phyloP scores from a whole-genome alignment of 2,888 invertebrate species.

The Plagodis dolabraria region DNA sequence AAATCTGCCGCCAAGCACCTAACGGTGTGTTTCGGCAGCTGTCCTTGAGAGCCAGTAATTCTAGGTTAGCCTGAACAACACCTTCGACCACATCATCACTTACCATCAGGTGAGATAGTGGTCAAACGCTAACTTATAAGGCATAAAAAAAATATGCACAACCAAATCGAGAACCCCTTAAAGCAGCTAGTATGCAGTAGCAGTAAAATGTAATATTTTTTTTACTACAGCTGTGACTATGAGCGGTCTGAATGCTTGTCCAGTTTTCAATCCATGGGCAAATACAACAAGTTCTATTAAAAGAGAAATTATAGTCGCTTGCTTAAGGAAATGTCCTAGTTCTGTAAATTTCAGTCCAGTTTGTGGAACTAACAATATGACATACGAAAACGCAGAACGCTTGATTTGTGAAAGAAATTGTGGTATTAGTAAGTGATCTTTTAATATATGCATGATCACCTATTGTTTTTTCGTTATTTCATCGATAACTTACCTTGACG shows the following conservation, averaged over 20 bases:
- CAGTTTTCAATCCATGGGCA: neutral
- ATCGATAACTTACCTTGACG: too few species aligned
- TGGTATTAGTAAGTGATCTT: slow-evolving; percentile 50
- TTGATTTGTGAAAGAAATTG: slow-evolving; percentile 65
- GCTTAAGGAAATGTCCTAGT: slow-evolving; percentile 55
- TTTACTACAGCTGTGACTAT: slow-evolving; percentile 12
- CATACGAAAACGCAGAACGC: slow-evolving; percentile 61
- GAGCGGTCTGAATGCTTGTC: slow-evolving; percentile 7
- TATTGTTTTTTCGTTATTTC: too few species aligned
- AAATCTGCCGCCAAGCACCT: too few species aligned
- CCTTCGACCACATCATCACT: too few species aligned
- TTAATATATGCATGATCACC: too few species aligned
- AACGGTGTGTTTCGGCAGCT: too few species aligned
- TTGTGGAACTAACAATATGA: slow-evolving; percentile 66
- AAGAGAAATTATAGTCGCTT: slow-evolving; percentile 29
- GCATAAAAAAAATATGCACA: too few species aligned
- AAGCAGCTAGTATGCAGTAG: neutral
- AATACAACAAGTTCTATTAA: neutral
- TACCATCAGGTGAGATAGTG: too few species aligned
- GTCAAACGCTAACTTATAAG: too few species aligned
- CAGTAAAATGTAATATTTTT: neutral
- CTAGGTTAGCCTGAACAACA: too few species aligned
- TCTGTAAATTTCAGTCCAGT: slow-evolving; percentile 73
- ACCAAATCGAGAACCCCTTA: too few species aligned
- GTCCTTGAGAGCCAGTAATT: too few species aligned